Evolutionary conservation across 2,113 vertebrate species (phyloP), one percentile per base, ranked within the genome.

Genomic region (Pangasianodon gigas): DNA sequence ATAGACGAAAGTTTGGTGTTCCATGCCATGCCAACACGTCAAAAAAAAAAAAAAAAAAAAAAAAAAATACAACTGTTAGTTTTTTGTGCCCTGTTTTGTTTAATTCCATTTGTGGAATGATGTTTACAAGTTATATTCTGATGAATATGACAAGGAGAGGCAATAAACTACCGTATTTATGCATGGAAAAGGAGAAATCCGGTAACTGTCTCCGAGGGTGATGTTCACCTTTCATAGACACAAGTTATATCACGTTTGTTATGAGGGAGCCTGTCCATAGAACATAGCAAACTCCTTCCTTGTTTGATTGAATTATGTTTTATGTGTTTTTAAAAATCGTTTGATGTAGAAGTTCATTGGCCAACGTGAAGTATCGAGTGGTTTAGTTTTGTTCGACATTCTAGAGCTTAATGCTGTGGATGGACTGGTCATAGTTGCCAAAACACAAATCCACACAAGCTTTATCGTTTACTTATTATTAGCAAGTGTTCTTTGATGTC

Each of bases 391-490:
- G 77, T 93, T 95, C 90, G 54, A 91, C 90, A 56, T 93, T 52
- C 93, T 93, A 94, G 92, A 92, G 92, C 92, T 94, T 77, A 86
- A 85, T 83, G 92, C 95, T 94, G 6, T 94, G 92, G 95, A 96
- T 95, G 96, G 95, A 96, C 96, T 96, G 94, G 95, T 96, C 95
- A 71, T 94, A 94, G 26, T 86, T 89, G 96, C 96, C 94, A 93
- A 95, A 95, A 95, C 93, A 88, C 94, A 93, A 97, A 96, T 96
- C 96, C 95, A 96, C 95, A 96, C 96, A 95, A 97, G 97, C 96
- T 97, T 97, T 97, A 97, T 95, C 96, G 97, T 97, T 95, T 95
- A 85, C 67, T 95, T 95, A 96, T 96, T 96, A 97, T 98, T 97
- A 96, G 95, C 95, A 95, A 97, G 96, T 96, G 96, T 96, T 92